Conservation (phyloP, 2,888 invertebrate species). For the Graphium colonna region DNA sequence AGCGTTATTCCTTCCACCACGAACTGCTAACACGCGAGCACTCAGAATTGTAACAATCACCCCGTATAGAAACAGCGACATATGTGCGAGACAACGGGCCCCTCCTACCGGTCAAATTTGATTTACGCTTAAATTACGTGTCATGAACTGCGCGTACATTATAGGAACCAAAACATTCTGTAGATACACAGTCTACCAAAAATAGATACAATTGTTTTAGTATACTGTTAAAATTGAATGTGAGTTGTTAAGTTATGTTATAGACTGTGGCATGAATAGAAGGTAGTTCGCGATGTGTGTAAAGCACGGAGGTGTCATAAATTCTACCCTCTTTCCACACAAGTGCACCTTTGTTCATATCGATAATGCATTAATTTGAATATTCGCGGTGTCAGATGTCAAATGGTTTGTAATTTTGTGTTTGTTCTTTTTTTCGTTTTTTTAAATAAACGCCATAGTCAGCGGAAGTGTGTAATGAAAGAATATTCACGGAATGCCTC, state of each 20-base stretch:
- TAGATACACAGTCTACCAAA: slow-evolving; percentile 39
- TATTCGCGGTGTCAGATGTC: slow-evolving; percentile 80
- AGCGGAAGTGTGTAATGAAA: slow-evolving; percentile 47
- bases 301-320: slow-evolving; percentile 52
- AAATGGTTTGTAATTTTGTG: slow-evolving; percentile 76
- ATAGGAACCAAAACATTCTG: slow-evolving; percentile 37
- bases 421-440: slow-evolving; percentile 54
- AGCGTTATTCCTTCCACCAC: slow-evolving; percentile 60
- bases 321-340: slow-evolving; percentile 61
- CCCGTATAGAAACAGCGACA: slow-evolving; percentile 65
- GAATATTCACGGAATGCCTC: background rate
- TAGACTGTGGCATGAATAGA: slow-evolving; percentile 39
- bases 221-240: slow-evolving; percentile 8
- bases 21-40: slow-evolving; percentile 62
- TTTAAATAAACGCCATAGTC: slow-evolving; percentile 53
- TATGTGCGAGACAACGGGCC: slow-evolving; percentile 70
- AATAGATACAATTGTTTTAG: background rate
- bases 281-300: slow-evolving; percentile 37
- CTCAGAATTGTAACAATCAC: slow-evolving; percentile 61
- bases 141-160: slow-evolving; percentile 62
- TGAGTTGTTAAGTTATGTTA: slow-evolving; percentile 20
- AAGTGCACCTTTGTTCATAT: slow-evolving; percentile 69
- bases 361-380: slow-evolving; percentile 79
- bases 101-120: slow-evolving; percentile 79
- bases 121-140: slow-evolving; percentile 79